Percentiles rank a stretch among this genome's conserved stretches.
Evolutionary conservation across 2,888 invertebrate species (phyloP).

Genomic region (Lagria hirta): DNA sequence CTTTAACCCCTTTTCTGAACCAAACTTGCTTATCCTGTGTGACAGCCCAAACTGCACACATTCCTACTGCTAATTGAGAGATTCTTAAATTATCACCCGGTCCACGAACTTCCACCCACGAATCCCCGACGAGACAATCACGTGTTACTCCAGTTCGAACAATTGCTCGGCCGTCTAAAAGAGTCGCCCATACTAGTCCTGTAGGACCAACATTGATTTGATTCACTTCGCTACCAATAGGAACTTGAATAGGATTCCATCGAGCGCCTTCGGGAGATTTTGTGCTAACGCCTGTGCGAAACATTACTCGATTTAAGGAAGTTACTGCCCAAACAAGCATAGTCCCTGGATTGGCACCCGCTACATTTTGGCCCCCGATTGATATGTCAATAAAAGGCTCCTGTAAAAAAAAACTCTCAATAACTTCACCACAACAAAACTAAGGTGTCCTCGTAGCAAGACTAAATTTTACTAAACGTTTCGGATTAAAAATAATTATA

Average conservation of each 20-base stretch:
- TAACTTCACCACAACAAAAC: no score
- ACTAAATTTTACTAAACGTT: no score
- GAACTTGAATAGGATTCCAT: conserved; percentile 79
- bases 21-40: conserved; percentile 82
- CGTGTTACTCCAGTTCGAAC: conserved; percentile 83
- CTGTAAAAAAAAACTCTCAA: no score
- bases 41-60: conserved; percentile 76
- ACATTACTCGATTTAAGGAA: conserved; percentile 87
- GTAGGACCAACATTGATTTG: conserved; percentile 85
- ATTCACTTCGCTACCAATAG: conserved; percentile 77
- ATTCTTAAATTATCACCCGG: conserved; percentile 72
- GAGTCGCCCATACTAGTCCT: conserved; percentile 84
- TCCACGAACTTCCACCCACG: conserved; percentile 81
- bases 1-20: conserved; percentile 63
- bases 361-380: conserved; percentile 81
- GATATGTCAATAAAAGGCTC: conserved; percentile 92
- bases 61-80: conserved; percentile 78
- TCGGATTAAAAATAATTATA: no score
- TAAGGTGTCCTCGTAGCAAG: no score
- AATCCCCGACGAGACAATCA: conserved; percentile 65
- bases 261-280: conserved; percentile 84
- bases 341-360: conserved; percentile 73
- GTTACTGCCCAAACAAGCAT: conserved; percentile 92
- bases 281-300: conserved; percentile 76
- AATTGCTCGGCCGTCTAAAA: conserved; percentile 80